These are phyloP conservation scores for Morpho deidamia DNA, from an alignment of 2,888 invertebrate species.

Conservation along the genomic window DNA sequence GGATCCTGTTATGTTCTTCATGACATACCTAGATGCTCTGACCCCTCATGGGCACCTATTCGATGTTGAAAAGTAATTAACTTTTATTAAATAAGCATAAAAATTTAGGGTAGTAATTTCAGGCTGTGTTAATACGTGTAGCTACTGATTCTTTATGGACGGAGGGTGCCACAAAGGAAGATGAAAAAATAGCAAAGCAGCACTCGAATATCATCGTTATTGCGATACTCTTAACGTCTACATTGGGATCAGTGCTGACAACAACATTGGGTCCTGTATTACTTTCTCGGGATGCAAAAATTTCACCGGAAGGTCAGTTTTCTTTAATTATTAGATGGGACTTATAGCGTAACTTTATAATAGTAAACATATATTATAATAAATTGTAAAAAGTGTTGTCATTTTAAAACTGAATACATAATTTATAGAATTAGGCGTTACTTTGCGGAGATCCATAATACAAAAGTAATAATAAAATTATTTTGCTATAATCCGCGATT, in stretches of 20 bases:
- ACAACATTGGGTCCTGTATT: slow-evolving; percentile 61
- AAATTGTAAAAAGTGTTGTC: too few species aligned
- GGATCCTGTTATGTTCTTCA: too few species aligned
- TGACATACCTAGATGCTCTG: too few species aligned
- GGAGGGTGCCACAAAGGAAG: slow-evolving; percentile 45
- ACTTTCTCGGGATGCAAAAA: slow-evolving; percentile 54
- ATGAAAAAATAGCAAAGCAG: slow-evolving; percentile 52
- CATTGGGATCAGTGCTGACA: slow-evolving; percentile 59
- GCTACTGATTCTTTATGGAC: slow-evolving; percentile 63
- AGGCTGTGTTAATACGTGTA: slow-evolving; percentile 68
- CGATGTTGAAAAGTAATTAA: too few species aligned
- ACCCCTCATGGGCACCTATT: too few species aligned
- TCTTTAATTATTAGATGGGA: neutral
- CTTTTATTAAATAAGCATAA: too few species aligned
- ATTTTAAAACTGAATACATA: too few species aligned
- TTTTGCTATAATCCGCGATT: too few species aligned
- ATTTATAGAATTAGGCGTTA: too few species aligned
- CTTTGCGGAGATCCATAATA: too few species aligned
- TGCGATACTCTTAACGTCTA: slow-evolving; percentile 60
- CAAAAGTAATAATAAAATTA: too few species aligned
- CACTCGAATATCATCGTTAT: slow-evolving; percentile 71
- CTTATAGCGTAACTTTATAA: neutral
- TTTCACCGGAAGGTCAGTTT: slow-evolving; percentile 56
- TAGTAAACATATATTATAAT: too few species aligned
- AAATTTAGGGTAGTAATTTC: slow-evolving; percentile 31